phyloP scores from a whole-genome alignment of 2,113 vertebrate species.

The Marmota flaviventris region DNA sequence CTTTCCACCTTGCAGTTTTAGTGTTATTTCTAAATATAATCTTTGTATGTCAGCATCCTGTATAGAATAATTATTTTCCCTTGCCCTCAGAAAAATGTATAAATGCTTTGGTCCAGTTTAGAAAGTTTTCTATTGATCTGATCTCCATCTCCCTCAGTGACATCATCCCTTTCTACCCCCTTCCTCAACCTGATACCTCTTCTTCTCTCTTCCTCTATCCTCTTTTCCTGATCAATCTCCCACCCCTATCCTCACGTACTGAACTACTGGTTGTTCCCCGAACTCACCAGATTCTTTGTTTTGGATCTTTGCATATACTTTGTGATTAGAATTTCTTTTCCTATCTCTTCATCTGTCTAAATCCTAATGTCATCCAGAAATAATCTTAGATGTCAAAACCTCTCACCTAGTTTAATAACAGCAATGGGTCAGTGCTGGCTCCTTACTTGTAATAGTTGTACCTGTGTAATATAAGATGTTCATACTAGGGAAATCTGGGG shows the following conservation, averaged over 20 bases:
- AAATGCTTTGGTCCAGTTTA: not conserved
- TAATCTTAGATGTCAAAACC: not conserved
- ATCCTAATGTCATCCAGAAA: constrained; percentile 24
- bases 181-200: not conserved
- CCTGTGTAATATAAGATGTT: not conserved
- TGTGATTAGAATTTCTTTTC: constrained; percentile 22
- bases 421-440: not conserved
- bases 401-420: constrained; percentile 30
- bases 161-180: not conserved
- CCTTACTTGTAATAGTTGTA: not conserved
- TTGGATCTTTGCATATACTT: not conserved
- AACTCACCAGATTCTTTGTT: constrained; percentile 5
- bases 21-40: constrained; percentile 5
- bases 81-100: not conserved
- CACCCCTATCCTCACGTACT: too few species aligned
- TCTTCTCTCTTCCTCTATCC: not conserved
- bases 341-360: not conserved
- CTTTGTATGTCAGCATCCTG: not conserved
- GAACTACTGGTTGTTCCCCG: not conserved
- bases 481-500: not conserved
- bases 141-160: not conserved
- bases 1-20: not conserved
- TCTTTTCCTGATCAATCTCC: not conserved
- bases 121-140: not conserved
- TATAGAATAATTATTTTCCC: constrained; percentile 33